Evolutionary conservation across 2,113 vertebrate genomes (phyloP).

Genomic region (Epinephelus lanceolatus): DNA sequence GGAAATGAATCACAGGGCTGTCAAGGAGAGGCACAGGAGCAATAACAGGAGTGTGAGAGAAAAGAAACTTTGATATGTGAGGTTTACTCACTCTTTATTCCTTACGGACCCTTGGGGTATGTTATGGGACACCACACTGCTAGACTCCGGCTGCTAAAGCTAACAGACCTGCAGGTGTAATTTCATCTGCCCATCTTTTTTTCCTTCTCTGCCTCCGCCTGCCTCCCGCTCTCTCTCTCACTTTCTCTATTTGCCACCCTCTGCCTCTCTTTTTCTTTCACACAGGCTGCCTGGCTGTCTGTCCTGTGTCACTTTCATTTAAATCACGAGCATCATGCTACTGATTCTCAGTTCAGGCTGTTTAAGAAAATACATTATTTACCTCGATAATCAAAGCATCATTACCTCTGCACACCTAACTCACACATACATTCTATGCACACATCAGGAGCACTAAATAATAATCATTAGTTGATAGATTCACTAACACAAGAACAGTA

Average conservation of each 20-base stretch:
- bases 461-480: neutral
- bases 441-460: neutral
- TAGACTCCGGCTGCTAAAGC: constrained; percentile 64
- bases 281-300: constrained; percentile 33
- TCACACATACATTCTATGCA: neutral
- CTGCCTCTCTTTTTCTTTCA: constrained; percentile 37
- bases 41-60: constrained; percentile 76
- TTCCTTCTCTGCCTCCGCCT: constrained; percentile 31
- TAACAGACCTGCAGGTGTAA: constrained; percentile 79
- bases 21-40: constrained; percentile 81
- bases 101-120: constrained; percentile 67
- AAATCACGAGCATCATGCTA: constrained; percentile 59
- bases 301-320: constrained; percentile 67
- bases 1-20: constrained; percentile 83
- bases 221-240: constrained; percentile 40
- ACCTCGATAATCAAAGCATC: constrained; percentile 41
- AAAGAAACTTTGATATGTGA: constrained; percentile 82
- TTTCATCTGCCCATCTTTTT: constrained; percentile 76
- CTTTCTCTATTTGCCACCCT: constrained; percentile 45
- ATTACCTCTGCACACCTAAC: constrained; percentile 42
- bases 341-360: constrained; percentile 46
- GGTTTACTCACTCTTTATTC: constrained; percentile 80
- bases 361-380: constrained; percentile 58
- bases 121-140: constrained; percentile 71
- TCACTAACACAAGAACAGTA: neutral